These are phyloP conservation scores for Hemithea aestivaria DNA, from an alignment of 2,888 invertebrate genomes.

Conservation along the genomic window DNA sequence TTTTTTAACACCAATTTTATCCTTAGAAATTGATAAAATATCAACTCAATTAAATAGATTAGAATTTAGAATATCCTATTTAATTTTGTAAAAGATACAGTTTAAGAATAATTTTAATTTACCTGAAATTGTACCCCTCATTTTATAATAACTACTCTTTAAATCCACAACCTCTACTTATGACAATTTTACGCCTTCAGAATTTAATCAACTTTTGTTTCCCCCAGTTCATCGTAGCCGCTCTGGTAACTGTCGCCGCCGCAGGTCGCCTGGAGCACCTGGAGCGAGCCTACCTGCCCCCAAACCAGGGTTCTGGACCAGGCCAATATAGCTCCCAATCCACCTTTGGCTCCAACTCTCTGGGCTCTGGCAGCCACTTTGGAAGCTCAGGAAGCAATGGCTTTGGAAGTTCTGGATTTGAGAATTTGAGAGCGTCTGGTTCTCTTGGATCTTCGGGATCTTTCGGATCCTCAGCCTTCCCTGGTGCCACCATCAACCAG, in stretches of 20 bases:
- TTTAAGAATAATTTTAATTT: too few relatives aligned
- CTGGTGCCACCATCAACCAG: conserved; percentile 58
- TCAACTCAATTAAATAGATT: too few relatives aligned
- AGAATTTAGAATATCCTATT: too few relatives aligned
- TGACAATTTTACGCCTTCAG: too few relatives aligned
- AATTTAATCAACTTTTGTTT: background rate
- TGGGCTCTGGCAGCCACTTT: conserved; percentile 3
- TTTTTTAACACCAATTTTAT: too few relatives aligned
- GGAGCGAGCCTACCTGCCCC: conserved; percentile 65
- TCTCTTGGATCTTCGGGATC: conserved; percentile 24
- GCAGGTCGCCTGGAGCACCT: conserved; percentile 66
- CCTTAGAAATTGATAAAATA: too few relatives aligned
- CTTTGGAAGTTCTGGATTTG: conserved; percentile 1
- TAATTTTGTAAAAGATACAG: too few relatives aligned
- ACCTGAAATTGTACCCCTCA: too few relatives aligned
- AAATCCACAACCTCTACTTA: too few relatives aligned
- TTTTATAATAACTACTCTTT: too few relatives aligned
- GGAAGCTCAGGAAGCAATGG: background rate
- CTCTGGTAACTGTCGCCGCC: conserved; percentile 53
- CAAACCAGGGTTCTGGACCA: conserved; percentile 34
- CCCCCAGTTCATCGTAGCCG: conserved; percentile 58
- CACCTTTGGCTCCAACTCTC: conserved; percentile 9
- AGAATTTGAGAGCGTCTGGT: too few relatives aligned
- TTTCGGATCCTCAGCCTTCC: conserved; percentile 30
- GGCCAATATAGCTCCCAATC: conserved; percentile 14